Evolutionary conservation across 2,797 vertebrate species (phyloP).

Genomic region (Enteromius treurensis): DNA sequence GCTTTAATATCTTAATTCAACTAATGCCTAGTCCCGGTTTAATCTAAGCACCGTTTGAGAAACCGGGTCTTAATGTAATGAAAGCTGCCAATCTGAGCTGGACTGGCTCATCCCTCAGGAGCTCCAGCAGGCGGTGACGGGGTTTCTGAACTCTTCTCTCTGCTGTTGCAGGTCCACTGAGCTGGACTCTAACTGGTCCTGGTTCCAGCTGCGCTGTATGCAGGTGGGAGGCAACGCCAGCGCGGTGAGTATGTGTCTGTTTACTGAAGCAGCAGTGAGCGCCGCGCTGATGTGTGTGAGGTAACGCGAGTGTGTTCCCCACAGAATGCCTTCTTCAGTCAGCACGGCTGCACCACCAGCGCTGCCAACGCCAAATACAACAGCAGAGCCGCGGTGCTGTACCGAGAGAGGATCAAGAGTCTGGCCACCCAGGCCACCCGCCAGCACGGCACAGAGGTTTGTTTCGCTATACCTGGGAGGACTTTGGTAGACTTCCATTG

Average conservation of each 20-base stretch:
- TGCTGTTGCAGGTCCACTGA: conserved; percentile 86
- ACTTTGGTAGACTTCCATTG: no score
- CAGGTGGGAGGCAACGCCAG: conserved; percentile 93
- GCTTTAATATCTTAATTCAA: no score
- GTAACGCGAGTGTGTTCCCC: neutral
- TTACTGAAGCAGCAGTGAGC: neutral
- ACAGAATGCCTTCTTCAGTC: conserved; percentile 88
- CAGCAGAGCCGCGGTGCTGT: conserved; percentile 88
- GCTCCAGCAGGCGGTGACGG: no score
- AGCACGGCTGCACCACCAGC: conserved; percentile 83
- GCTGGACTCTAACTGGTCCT: conserved; percentile 96
- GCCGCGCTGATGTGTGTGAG: neutral
- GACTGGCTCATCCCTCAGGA: no score
- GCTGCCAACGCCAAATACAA: conserved; percentile 93
- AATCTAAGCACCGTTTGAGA: no score
- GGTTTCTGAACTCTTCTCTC: neutral
- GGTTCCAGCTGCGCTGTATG: conserved; percentile 97
- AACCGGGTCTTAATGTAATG: no score
- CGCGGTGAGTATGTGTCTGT: conserved; percentile 80
- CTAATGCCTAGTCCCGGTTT: no score
- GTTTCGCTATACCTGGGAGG: no score
- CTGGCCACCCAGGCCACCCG: conserved; percentile 87
- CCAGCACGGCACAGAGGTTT: conserved; percentile 86
- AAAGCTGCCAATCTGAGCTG: no score
- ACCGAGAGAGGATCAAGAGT: conserved; percentile 87